Evolutionary conservation across 2,888 invertebrate genomes (phyloP), one percentile per base, ranked within the genome.

Genomic region (Copidosoma aretas): DNA sequence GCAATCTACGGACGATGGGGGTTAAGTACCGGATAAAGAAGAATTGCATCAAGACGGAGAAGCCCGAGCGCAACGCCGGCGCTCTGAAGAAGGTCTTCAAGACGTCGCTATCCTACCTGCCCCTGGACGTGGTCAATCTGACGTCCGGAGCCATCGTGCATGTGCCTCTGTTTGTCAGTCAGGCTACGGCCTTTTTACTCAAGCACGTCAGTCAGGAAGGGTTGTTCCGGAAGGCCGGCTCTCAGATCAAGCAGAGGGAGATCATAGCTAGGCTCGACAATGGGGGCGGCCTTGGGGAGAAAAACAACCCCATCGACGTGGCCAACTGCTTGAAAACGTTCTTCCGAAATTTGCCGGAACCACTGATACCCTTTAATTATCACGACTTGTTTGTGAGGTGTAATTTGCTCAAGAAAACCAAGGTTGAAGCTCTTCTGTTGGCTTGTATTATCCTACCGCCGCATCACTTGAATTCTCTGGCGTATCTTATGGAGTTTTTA

Each of bases 171-270:
- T 89, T 93, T 78, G 88, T 93, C 1, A 88, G 89, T 75, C 90
- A 91, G 79, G 88, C 91, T 78, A 91, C 92, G 76, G 86, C 89
- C 63, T 89, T 89, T 76, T 88, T 94, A 61, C 85, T 90, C 72
- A 86, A 88, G 56, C 88, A 91, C 83, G 87, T 91, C 39, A 87
- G 89, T 65, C 89, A 91, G 22, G 95, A 95, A 81, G 96, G 96
- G 0, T 84, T 96, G 59, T 96, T 96, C 82, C 88, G 96, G 10
- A 95, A 94, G 86, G 93, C 94, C 59, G 96, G 95, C 17, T 93
- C 94, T 1, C 89, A 92, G 76, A 87, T 89, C 49, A 87, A 95
- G 71, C 94, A 94, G 83, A 91, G 91, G 79, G 93, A 94, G 82
- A 89, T 95, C 24, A 91, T 91, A 85, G 91, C 92, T 81, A 79